Evolutionary conservation across 2,888 invertebrate species (phyloP).

Genomic region (Campoplex nolae): DNA sequence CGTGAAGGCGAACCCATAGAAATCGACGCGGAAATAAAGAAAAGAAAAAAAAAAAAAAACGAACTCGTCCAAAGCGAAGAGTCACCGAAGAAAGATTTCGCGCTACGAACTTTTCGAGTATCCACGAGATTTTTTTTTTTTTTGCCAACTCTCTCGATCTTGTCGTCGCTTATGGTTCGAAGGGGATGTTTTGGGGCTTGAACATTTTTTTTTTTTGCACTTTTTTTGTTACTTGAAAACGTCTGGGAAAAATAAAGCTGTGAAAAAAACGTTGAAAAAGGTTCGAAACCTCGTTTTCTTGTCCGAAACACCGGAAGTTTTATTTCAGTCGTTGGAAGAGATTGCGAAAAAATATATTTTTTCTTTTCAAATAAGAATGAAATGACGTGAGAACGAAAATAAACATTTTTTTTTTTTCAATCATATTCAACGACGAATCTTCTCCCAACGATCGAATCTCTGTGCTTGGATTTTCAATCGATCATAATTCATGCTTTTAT

Average conservation of each 20-base stretch:
- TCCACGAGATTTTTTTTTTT: not conserved
- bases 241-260: not conserved
- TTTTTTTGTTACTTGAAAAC: not conserved
- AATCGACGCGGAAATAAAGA: not conserved
- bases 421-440: not conserved
- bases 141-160: slow-evolving; percentile 1
- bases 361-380: not conserved
- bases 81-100: not conserved
- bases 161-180: not conserved
- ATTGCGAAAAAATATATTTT: not conserved
- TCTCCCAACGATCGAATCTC: not conserved
- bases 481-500: not conserved
- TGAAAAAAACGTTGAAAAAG: not conserved
- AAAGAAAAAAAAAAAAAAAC: not conserved
- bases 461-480: not conserved
- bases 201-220: not conserved
- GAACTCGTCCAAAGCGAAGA: not conserved
- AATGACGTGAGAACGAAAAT: not conserved
- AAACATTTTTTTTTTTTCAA: not conserved
- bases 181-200: not conserved
- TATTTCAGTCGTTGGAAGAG: not conserved
- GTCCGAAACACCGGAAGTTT: not conserved
- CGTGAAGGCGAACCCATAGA: slow-evolving; percentile 22
- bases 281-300: not conserved
- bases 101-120: not conserved